Base-by-base conservation (phyloP, 2,797 vertebrate genomes). In the Aeoliscus strigatus region DNA sequence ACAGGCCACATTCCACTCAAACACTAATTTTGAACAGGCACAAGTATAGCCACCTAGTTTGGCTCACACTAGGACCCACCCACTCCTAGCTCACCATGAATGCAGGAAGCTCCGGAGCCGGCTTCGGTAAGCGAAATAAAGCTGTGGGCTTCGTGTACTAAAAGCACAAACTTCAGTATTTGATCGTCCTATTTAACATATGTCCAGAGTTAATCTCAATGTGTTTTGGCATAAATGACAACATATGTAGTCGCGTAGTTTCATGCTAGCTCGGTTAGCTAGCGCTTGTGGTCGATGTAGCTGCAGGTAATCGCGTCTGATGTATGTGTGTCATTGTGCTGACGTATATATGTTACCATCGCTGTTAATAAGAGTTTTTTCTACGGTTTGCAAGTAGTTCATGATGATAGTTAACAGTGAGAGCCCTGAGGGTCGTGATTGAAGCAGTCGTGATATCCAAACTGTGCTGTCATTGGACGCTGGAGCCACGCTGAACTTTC, bases 31-130 rank as follows among this genome's bases (percentile, higher is more conserved):
- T 67, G 35, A 67, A 41, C 77, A 74, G 87, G 87, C 85, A 61
- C n/a, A 16, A 1, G 2, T 33, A 28, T 10, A 24, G 48, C 4
- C 5, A 45, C 56, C 81, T 72, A 28, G 36, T 5, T 6, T 2
- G 8, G 9, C 14, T 23, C 40, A 6, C 16, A n/a, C n/a, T n/a
- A 82, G 77, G 82, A 80, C 86, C 81, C 66, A 9, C 51, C 42
- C 62, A 63, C 60, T 74, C 43, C 35, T 48, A 46, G 62, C 47
- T 58, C 73, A 86, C 72, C 76, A 84, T 86, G 80, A 51, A 70
- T 65, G 55, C 73, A 82, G 80, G 80, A 82, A 82, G 75, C 76
- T 60, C 15, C 69, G 54, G 61, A 86, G 77, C 89, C 87, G 89
- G 89, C 83, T 76, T 58, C 51, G 86, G 88, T 89, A 55, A 76